Evolutionary conservation across 2,888 invertebrate species (phyloP), one percentile per base, ranked within the genome.

Genomic region (Creontiades dilutus): DNA sequence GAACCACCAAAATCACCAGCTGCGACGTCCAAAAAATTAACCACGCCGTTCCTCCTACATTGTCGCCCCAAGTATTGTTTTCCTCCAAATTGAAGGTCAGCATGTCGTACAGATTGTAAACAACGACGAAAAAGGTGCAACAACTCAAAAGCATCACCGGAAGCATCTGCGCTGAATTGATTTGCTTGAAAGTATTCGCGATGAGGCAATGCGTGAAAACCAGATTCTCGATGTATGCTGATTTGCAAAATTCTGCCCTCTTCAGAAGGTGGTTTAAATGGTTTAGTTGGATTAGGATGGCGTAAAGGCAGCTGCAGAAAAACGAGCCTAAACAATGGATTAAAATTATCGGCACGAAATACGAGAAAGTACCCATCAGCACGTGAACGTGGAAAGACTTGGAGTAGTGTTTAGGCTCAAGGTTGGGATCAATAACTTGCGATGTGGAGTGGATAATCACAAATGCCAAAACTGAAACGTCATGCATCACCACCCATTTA

Each of bases 31-130:
- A 86, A 16, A 86, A 61, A 19, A n/a, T 7, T 11, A 86, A 12
- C 86, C 86, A 86, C 11, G 46, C 27, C n/a, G 47, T n/a, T 0
- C 47, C 52, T n/a, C 23, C 46, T 5, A 86, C 14, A 68, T 86
- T 86, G 68, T 86, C 86, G 23, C 68, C 37, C 37, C 28, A n/a
- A 7, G 86, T 86, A 19, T 84, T 48, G 68, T 46, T 47, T 46
- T 86, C 68, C 37, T 61, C 46, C 11, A 68, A 16, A 68, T 86
- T 86, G 75, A 86, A 86, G 0, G 75, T 86, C 37, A 86, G 86
- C 86, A 86, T 68, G 19, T 86, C 86, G 86, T 86, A 86, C 19
- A 86, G 28, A n/a, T 86, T 86, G 86, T 86, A 86, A 11, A 86
- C 86, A 23, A 86, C 28, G 14, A 86, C 68, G 68, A 86, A 68